Percentiles rank a stretch among this genome's conserved stretches.
These are phyloP conservation scores for Pelodiscus sinensis DNA, from an alignment of 2,113 vertebrate species.

Conservation along the genomic window DNA sequence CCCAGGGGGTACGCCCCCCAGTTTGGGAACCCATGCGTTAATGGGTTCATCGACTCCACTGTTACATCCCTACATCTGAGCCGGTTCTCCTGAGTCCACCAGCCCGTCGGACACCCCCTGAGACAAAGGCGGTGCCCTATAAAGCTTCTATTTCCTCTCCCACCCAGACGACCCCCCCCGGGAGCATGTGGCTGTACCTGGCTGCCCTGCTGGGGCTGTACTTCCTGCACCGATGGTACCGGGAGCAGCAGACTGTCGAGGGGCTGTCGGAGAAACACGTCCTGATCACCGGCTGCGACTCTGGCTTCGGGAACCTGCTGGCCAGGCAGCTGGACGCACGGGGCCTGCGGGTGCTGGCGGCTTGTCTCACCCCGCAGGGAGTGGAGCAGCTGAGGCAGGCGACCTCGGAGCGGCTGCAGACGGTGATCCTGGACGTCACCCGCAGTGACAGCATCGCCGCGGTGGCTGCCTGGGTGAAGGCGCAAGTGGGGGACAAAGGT, in stretches of 20 bases:
- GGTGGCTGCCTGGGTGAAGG: slow-evolving; percentile 75
- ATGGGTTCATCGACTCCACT: too few relatives aligned
- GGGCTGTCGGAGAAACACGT: slow-evolving; percentile 77
- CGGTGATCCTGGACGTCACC: slow-evolving; percentile 83
- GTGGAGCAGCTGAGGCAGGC: slow-evolving; percentile 73
- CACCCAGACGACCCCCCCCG: background rate
- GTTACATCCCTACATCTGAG: too few relatives aligned
- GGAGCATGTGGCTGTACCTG: slow-evolving; percentile 21
- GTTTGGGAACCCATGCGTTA: too few relatives aligned
- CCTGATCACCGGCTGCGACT: slow-evolving; percentile 89
- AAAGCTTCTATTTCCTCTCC: background rate
- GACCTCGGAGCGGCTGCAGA: slow-evolving; percentile 78
- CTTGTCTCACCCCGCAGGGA: slow-evolving; percentile 83
- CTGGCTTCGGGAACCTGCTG: slow-evolving; percentile 86
- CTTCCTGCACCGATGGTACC: slow-evolving; percentile 68
- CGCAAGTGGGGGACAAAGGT: slow-evolving; percentile 83
- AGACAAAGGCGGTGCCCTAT: background rate
- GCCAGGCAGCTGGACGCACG: slow-evolving; percentile 80
- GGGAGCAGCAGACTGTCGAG: slow-evolving; percentile 58
- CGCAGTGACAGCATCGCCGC: slow-evolving; percentile 77
- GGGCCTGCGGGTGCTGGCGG: slow-evolving; percentile 82
- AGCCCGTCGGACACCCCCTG: too few relatives aligned
- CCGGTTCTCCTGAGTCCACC: background rate
- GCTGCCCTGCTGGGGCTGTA: slow-evolving; percentile 38
- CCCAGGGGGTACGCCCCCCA: too few relatives aligned